Evolutionary conservation across 2,888 invertebrate species (phyloP).

Genomic region (Tenthredo livida): DNA sequence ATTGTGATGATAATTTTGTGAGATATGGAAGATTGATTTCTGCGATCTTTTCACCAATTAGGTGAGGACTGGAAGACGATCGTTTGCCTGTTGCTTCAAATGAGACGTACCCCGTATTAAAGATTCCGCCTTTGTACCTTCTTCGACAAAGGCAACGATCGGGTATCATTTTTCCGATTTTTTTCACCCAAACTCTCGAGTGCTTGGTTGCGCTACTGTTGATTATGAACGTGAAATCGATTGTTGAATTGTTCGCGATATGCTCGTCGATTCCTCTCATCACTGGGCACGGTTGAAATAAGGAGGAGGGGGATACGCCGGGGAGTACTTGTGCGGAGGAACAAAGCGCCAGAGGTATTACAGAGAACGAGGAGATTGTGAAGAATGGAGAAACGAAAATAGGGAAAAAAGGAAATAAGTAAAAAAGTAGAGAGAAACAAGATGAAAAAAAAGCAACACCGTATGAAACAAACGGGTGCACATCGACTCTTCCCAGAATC

Average conservation of each 20-base stretch:
- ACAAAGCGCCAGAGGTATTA: slow-evolving; percentile 3
- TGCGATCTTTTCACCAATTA: slow-evolving; percentile 26
- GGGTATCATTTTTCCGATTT: slow-evolving; percentile 39
- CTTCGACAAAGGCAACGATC: neutral
- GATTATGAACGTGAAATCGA: slow-evolving; percentile 25
- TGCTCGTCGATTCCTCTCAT: slow-evolving; percentile 13
- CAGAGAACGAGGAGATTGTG: neutral
- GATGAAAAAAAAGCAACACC: neutral
- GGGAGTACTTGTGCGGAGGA: slow-evolving; percentile 19
- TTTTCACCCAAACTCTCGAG: neutral
- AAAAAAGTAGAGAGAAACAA: neutral
- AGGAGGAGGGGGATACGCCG: neutral
- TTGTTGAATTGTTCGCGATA: slow-evolving; percentile 30
- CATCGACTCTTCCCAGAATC: slow-evolving; percentile 30
- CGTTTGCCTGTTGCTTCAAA: slow-evolving; percentile 27
- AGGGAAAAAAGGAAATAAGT: neutral
- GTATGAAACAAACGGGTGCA: neutral
- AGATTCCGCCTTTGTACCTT: slow-evolving; percentile 20
- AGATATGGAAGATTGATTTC: slow-evolving; percentile 2
- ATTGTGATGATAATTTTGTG: neutral
- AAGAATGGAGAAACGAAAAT: slow-evolving; percentile 34
- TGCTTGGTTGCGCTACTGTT: neutral
- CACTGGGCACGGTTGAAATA: neutral
- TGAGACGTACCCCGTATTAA: slow-evolving; percentile 39
- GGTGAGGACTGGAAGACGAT: slow-evolving; percentile 4